Conservation (phyloP, 2,113 vertebrate genomes). For the Myocastor coypus region DNA sequence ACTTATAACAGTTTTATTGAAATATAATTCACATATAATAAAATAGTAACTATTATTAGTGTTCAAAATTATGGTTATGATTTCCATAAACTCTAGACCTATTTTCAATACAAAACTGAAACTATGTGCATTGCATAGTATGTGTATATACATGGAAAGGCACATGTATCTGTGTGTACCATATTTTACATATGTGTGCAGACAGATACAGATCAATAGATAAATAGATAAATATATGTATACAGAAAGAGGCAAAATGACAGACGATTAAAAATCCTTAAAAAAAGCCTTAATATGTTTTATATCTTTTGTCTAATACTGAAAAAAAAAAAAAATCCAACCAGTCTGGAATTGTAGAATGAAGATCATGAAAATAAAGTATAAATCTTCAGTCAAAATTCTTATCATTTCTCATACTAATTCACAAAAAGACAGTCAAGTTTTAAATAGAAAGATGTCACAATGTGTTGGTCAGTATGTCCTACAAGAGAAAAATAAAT, state of each 20-base stretch:
- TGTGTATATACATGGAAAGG: background rate
- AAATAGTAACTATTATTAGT: background rate
- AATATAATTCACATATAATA: background rate
- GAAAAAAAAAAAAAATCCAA: background rate
- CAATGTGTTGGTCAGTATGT: background rate
- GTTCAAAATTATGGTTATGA: slow-evolving; percentile 44
- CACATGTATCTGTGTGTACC: background rate
- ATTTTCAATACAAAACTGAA: slow-evolving; percentile 28
- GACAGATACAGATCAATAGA: background rate
- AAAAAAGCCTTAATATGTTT: slow-evolving; percentile 1
- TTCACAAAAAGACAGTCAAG: background rate
- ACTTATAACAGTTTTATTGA: background rate
- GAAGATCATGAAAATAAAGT: slow-evolving; percentile 24
- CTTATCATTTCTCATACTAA: background rate
- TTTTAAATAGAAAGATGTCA: background rate
- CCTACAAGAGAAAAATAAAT: background rate
- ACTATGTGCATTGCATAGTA: background rate
- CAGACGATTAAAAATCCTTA: background rate
- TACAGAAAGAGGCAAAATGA: background rate
- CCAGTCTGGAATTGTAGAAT: background rate
- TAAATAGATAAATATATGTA: background rate
- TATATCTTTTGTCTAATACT: background rate
- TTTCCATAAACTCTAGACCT: background rate
- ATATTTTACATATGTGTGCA: background rate
- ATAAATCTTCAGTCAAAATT: background rate